Evolutionary conservation across 53 echinoderm and acorn worm genomes (phyloP).

Genomic region (Antedon mediterranea): DNA sequence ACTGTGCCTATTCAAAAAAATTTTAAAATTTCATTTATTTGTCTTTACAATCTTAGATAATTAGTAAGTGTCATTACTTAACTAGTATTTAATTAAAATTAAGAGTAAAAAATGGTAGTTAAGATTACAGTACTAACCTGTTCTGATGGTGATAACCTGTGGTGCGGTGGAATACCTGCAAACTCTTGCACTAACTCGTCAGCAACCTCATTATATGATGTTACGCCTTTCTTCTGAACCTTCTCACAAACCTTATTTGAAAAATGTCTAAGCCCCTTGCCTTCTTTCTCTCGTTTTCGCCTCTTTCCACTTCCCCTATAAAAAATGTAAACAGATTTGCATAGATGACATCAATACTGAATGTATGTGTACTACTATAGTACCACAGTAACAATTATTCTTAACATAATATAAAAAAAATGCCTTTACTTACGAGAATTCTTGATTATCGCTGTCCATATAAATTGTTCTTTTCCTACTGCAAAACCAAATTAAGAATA

Average conservation of each 20-base stretch:
- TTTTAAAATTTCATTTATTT: background rate
- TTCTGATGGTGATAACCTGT: constrained; percentile 38
- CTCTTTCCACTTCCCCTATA: constrained; percentile 25
- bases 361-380: background rate
- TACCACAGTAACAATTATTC: background rate
- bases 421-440: background rate
- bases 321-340: background rate
- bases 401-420: no score
- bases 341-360: background rate
- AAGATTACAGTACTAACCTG: constrained; percentile 33
- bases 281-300: constrained; percentile 83
- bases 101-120: no score
- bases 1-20: constrained; percentile 44
- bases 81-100: no score
- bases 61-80: background rate
- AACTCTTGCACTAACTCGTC: constrained; percentile 92
- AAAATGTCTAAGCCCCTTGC: constrained; percentile 90
- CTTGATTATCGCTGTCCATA: background rate
- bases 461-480: background rate
- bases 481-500: background rate
- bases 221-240: constrained; percentile 87
- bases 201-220: constrained; percentile 96
- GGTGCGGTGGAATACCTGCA: constrained; percentile 55
- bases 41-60: no score
- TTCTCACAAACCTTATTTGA: constrained; percentile 99